phyloP scores from a whole-genome alignment of 53 echinoderm and acorn worm species.

The Hippasteria phrygiana region DNA sequence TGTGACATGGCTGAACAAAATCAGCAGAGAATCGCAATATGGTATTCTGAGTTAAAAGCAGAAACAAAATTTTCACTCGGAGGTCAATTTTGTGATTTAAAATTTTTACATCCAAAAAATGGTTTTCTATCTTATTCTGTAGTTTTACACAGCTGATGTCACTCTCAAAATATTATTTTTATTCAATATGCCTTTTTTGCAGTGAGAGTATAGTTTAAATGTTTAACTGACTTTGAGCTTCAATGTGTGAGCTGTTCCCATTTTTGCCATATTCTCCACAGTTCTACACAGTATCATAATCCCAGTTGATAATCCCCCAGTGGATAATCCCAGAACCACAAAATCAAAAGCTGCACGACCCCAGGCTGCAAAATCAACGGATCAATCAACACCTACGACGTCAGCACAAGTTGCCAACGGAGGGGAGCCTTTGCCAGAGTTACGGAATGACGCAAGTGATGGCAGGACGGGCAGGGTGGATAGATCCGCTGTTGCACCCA shows the following conservation, averaged over 20 bases:
- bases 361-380: background rate
- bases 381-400: background rate
- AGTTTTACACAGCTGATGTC: too few relatives aligned
- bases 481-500: background rate
- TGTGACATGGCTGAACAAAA: too few relatives aligned
- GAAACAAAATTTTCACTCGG: too few relatives aligned
- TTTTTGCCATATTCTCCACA: background rate
- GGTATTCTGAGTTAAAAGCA: too few relatives aligned
- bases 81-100: too few relatives aligned
- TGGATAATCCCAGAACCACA: background rate
- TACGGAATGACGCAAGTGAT: background rate
- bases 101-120: too few relatives aligned
- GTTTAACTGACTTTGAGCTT: background rate
- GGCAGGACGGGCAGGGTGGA: background rate
- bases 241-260: background rate
- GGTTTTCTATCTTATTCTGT: too few relatives aligned
- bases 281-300: background rate
- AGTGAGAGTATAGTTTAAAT: too few relatives aligned
- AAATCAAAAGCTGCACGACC: background rate
- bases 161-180: too few relatives aligned
- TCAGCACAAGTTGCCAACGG: background rate
- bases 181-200: too few relatives aligned
- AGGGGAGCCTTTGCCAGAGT: conserved; percentile 27
- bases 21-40: too few relatives aligned
- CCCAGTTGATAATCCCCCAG: background rate